A percentile compares a stretch with the other conserved stretches of the same genome.
Evolutionary conservation across 2,797 vertebrate genomes (phyloP).

Genomic region (Chelmon rostratus): DNA sequence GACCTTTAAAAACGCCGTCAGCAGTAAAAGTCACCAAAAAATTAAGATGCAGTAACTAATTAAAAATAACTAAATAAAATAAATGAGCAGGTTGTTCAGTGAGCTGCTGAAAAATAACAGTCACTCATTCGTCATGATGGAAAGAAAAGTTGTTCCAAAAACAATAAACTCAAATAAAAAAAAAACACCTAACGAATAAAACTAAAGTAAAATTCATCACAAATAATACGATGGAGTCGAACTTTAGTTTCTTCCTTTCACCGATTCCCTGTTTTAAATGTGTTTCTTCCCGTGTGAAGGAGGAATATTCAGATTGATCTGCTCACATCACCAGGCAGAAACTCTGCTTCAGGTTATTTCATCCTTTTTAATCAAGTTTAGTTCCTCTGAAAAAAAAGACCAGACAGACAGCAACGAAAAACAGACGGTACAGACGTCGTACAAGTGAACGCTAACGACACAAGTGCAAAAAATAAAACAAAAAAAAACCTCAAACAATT

Average conservation of each 20-base stretch:
- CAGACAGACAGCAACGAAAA: constrained; percentile 69
- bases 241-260: neutral
- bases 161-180: neutral
- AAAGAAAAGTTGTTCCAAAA: neutral
- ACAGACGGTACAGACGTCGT: constrained; percentile 72
- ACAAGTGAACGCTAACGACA: constrained; percentile 74
- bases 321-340: constrained; percentile 41
- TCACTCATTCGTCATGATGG: too few species aligned
- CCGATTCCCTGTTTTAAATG: neutral
- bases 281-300: too few species aligned
- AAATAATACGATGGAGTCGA: too few species aligned
- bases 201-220: neutral
- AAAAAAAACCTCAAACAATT: constrained; percentile 33
- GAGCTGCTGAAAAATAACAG: too few species aligned
- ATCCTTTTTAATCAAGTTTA: constrained; percentile 81
- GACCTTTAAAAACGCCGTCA: neutral
- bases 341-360: constrained; percentile 53
- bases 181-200: neutral
- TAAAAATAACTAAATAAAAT: too few species aligned
- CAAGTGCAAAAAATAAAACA: constrained; percentile 77
- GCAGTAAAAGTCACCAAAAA: neutral
- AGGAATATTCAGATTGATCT: too few species aligned
- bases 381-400: constrained; percentile 71
- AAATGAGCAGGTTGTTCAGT: too few species aligned
- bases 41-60: neutral